Evolutionary conservation across 2,797 vertebrate species (phyloP).

Genomic region (Rhinophrynus dorsalis): DNA sequence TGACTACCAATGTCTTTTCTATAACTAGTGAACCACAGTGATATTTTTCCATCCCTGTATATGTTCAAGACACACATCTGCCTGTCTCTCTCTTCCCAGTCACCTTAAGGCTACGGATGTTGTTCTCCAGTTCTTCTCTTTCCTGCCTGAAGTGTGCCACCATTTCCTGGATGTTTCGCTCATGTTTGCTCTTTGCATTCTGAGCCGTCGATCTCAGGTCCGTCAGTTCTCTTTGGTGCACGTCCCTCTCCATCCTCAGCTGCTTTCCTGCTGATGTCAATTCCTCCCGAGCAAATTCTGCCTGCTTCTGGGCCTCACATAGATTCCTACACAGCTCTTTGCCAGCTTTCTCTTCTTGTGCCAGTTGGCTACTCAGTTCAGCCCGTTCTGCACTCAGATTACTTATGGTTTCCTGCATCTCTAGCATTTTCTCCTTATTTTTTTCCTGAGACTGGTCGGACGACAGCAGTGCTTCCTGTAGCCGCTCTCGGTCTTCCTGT

Average conservation of each 20-base stretch:
- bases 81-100: not conserved
- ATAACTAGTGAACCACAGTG: not conserved
- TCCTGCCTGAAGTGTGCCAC: constrained; percentile 73
- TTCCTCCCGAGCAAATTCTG: constrained; percentile 72
- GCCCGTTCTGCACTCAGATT: constrained; percentile 73
- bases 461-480: constrained; percentile 69
- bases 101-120: constrained; percentile 80
- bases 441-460: constrained; percentile 66
- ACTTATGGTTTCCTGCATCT: constrained; percentile 79
- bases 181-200: constrained; percentile 68
- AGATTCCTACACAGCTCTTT: constrained; percentile 70
- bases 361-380: constrained; percentile 73
- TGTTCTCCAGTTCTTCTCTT: constrained; percentile 73
- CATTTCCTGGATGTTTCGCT: constrained; percentile 73
- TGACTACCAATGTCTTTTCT: too few species aligned
- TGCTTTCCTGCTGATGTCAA: constrained; percentile 69
- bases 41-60: too few species aligned
- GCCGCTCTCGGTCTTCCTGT: constrained; percentile 73
- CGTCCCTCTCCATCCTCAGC: constrained; percentile 84
- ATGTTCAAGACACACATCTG: too few species aligned
- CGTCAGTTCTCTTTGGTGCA: constrained; percentile 80
- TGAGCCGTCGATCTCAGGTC: constrained; percentile 68
- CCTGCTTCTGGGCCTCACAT: constrained; percentile 71
- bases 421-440: constrained; percentile 71
- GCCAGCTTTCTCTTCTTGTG: constrained; percentile 74